Percentiles rank a stretch among this genome's conserved stretches.
Evolutionary conservation across 2,113 vertebrate species (phyloP).

Genomic region (Poeciliopsis occidentalis): DNA sequence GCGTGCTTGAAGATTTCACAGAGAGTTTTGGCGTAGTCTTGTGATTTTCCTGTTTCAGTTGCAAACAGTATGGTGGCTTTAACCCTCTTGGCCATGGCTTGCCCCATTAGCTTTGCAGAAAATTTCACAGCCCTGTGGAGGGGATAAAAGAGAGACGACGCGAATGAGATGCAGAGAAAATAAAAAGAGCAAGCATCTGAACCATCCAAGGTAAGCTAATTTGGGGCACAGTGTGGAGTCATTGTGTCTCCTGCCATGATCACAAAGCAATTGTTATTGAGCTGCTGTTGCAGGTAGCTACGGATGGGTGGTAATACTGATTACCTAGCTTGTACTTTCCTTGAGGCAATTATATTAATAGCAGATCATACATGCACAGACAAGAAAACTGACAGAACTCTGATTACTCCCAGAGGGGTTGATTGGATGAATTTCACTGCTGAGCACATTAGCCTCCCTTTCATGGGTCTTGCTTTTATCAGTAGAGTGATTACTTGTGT

Average conservation of each 20-base stretch:
- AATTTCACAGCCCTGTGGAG: slow-evolving; percentile 94
- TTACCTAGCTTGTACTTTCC: slow-evolving; percentile 69
- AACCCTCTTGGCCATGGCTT: slow-evolving; percentile 98
- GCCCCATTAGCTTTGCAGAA: slow-evolving; percentile 97
- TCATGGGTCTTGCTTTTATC: slow-evolving; percentile 37
- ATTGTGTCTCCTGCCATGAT: neutral
- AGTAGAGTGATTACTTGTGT: slow-evolving; percentile 39
- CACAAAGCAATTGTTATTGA: slow-evolving; percentile 8
- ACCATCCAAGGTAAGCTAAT: slow-evolving; percentile 5
- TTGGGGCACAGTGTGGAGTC: neutral
- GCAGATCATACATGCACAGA: slow-evolving; percentile 30
- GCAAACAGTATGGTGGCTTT: slow-evolving; percentile 97
- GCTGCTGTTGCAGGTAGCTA: slow-evolving; percentile 28
- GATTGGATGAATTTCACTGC: slow-evolving; percentile 68
- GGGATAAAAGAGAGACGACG: neutral
- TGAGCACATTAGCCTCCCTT: slow-evolving; percentile 38
- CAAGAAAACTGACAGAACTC: slow-evolving; percentile 36
- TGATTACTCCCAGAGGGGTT: slow-evolving; percentile 73
- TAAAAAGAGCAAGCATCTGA: neutral
- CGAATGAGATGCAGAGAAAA: slow-evolving; percentile 5
- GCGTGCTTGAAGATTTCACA: slow-evolving; percentile 99
- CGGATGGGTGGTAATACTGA: slow-evolving; percentile 59
- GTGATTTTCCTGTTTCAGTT: slow-evolving; percentile 95
- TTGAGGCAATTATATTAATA: slow-evolving; percentile 74
- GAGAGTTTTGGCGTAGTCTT: slow-evolving; percentile 95